These are phyloP conservation scores for Melanchra persicariae DNA, from an alignment of 2,888 invertebrate species.

Conservation along the genomic window DNA sequence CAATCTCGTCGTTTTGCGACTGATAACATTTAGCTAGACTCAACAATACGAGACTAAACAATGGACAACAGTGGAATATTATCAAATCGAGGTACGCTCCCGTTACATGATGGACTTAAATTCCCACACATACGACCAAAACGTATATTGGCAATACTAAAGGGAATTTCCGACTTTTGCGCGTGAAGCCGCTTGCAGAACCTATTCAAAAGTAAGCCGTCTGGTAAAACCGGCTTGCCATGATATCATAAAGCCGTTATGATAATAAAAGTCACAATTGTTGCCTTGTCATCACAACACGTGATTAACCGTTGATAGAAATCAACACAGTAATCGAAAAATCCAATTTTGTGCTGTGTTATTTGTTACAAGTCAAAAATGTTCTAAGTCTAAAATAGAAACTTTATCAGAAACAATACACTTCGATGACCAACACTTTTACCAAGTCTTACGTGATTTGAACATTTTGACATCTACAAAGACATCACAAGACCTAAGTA, in stretches of 20 bases:
- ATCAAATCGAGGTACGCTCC: not conserved
- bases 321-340: not conserved
- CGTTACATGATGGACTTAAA: not conserved
- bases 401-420: not conserved
- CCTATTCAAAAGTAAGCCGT: constrained; percentile 13
- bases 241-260: constrained; percentile 26
- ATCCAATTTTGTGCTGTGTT: not conserved
- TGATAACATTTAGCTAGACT: constrained; percentile 12
- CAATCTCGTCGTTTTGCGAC: constrained; percentile 7
- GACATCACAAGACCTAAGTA: no score
- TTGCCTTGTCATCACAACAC: constrained; percentile 13
- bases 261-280: constrained; percentile 14
- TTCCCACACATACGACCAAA: not conserved
- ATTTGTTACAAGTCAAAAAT: not conserved
- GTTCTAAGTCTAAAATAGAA: not conserved
- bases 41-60: not conserved
- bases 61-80: not conserved
- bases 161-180: not conserved
- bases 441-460: not conserved
- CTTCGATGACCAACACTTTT: constrained; percentile 2
- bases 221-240: constrained; percentile 5
- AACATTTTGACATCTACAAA: not conserved
- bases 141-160: not conserved
- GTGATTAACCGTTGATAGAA: constrained; percentile 7
- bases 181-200: not conserved